Evolutionary conservation across 2,113 vertebrate genomes (phyloP), one percentile per base, ranked within the genome.

Genomic region (Mirza zaza): DNA sequence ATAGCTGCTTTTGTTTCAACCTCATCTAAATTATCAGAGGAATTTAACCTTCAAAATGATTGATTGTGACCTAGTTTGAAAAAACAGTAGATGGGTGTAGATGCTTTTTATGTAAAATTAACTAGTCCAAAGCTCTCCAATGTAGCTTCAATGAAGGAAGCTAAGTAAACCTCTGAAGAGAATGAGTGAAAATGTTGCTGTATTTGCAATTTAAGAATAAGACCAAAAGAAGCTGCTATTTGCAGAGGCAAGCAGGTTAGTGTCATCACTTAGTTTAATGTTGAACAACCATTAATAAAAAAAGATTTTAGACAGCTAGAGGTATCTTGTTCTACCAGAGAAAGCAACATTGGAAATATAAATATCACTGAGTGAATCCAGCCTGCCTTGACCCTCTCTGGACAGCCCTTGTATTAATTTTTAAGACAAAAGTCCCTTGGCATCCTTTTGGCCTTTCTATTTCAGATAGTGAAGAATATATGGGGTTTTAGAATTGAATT

Each of bases 21-120:
- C 5, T 86, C 77, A 83, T 42, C 20, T 86, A 70, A 87, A 55
- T 63, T 52, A 94, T 94, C 70, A 82, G 34, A 90, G 68, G 10
- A 92, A 73, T 23, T 63, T 95, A 87, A 91, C 39, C 59, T 96
- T 95, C 67, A 93, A 81, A 71, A 57, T 94, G 86, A 85, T 76
- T 94, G 96, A 90, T 71, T 42, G 13, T 21, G 67, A 91, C 27
- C 55, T 50, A 75, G 1, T 82, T 67, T 91, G 32, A 80, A 94
- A 95, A 80, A 94, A 92, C 9, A 85, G 29, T 32, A 9, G 45
- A 87, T 42, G 73, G 20, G 18, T 63, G 12, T 71, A 95, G 52
- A 86, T 50, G 17, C 4, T 55, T 79, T 90, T 84, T 34, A 65
- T 32, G 39, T 73, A 94, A n/a, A 88, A 68, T 88, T 61, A 61